These are phyloP conservation scores for Varanus komodoensis DNA, from an alignment of 2,113 vertebrate species.

Conservation along the genomic window DNA sequence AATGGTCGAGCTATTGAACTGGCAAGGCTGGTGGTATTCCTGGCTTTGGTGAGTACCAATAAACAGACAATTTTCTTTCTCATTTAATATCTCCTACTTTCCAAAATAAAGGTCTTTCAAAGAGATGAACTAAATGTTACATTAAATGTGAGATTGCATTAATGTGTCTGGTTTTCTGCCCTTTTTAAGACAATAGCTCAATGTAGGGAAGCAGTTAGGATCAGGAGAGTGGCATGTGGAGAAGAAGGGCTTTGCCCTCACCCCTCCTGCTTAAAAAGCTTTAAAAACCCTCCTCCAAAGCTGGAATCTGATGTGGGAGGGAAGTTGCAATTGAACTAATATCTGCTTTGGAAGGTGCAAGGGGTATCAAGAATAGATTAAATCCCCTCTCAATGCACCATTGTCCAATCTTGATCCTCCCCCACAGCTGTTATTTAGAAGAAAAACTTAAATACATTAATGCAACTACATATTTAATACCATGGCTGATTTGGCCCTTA, in stretches of 20 bases:
- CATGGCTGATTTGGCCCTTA: neutral
- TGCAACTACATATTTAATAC: neutral
- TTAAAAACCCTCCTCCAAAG: neutral
- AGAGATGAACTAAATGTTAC: neutral
- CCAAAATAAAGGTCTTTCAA: neutral
- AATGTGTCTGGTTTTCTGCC: neutral
- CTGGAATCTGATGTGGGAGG: neutral
- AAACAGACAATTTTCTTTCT: neutral
- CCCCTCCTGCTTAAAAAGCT: neutral
- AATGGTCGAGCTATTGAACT: conserved; percentile 81
- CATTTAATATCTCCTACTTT: neutral
- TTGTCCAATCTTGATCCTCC: neutral
- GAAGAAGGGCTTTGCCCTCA: neutral
- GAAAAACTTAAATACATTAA: neutral
- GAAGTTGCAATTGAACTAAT: neutral
- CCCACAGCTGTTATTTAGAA: neutral
- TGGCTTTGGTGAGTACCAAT: conserved; percentile 85
- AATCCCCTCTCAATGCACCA: neutral
- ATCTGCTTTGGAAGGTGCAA: neutral
- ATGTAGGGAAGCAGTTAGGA: neutral
- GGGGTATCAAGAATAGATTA: neutral
- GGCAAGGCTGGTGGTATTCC: conserved; percentile 84
- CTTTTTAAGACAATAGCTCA: neutral
- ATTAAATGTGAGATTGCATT: neutral
- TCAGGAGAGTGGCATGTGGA: neutral